Base-by-base conservation (phyloP, 2,888 invertebrate species). In the Phlogophora meticulosa region DNA sequence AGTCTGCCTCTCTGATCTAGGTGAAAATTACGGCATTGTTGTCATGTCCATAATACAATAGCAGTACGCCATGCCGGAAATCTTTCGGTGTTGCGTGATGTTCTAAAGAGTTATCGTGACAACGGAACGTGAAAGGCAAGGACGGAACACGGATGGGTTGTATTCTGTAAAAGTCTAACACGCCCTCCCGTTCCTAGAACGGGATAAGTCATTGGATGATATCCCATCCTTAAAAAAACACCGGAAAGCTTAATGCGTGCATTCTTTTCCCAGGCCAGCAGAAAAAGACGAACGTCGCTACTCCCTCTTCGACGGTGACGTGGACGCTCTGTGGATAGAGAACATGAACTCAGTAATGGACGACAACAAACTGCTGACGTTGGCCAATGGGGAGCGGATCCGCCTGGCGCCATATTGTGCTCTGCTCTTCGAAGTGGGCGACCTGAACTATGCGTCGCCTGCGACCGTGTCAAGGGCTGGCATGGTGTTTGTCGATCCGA, bases 261-360 rank as follows among this genome's bases (percentile, higher is more conserved):
- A 40, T 28, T 56, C 24, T 15, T 48, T 7, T 58, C 66, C 96
- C 88, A 97, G 96, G 86, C 97, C 98, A 0, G 93, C 96, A 4
- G 97, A 97, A 20, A 97, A 96, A 84, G 95, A 97, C 75, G 98
- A 98, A 88, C 96, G 97, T 60, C 97, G 97, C 68, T 98, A 98
- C 89, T 98, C 98, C 52, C 94, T 99, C 52, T 99, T 98, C 92
- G 99, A 99, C 88, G 99, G 99, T 3, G 98, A 99, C 88, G 98
- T 99, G 3, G 99, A 99, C 94, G 98, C 99, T 0, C 95, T 98
- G 45, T 99, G 99, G 99, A 98, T 99, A 77, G 99, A 99, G 93
- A 99, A 99, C 93, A 99, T 99, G 98, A 99, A 99, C 94, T 98
- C 98, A 0, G 98, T 99, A 2, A 99, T 99, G 99, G 99, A 99